These are phyloP conservation scores for Corythaixoides concolor DNA, from an alignment of 2,113 vertebrate species.

Conservation along the genomic window DNA sequence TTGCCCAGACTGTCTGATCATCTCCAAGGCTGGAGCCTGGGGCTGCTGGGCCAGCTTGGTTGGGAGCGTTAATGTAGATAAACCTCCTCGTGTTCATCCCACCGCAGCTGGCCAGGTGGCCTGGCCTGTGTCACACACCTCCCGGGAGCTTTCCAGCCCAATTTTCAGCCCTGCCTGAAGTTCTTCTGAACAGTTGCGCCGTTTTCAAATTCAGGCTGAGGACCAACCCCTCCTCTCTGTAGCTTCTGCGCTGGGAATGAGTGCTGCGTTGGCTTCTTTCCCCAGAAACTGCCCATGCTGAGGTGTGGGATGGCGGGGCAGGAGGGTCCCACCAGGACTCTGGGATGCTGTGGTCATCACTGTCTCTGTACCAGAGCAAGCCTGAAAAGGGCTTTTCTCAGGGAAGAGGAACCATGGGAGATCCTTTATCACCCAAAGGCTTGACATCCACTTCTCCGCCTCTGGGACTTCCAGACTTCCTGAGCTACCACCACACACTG, in stretches of 20 bases:
- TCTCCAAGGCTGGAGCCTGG: not conserved
- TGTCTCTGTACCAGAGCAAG: not conserved
- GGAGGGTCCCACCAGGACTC: not conserved
- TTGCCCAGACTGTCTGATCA: not conserved
- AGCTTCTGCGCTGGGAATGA: not conserved
- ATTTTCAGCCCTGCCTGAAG: not conserved
- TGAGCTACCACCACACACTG: fast-evolving
- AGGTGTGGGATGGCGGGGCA: not conserved
- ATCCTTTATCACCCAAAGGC: not conserved
- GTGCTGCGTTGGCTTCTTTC: not conserved
- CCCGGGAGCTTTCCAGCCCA: not conserved
- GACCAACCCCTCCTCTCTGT: not conserved
- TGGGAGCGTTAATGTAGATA: not conserved
- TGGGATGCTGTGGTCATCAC: fast-evolving
- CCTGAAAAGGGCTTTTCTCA: not conserved
- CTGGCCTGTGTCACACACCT: not conserved
- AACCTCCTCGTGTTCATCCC: not conserved
- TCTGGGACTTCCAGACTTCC: not conserved
- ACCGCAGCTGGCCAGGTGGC: no score
- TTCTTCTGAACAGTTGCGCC: not conserved
- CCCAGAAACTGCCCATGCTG: fast-evolving
- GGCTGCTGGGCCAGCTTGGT: not conserved
- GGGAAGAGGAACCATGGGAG: not conserved
- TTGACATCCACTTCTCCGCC: not conserved
- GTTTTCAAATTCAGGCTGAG: not conserved